phyloP scores from a whole-genome alignment of 2,797 vertebrate species.

The Natrix natrix region DNA sequence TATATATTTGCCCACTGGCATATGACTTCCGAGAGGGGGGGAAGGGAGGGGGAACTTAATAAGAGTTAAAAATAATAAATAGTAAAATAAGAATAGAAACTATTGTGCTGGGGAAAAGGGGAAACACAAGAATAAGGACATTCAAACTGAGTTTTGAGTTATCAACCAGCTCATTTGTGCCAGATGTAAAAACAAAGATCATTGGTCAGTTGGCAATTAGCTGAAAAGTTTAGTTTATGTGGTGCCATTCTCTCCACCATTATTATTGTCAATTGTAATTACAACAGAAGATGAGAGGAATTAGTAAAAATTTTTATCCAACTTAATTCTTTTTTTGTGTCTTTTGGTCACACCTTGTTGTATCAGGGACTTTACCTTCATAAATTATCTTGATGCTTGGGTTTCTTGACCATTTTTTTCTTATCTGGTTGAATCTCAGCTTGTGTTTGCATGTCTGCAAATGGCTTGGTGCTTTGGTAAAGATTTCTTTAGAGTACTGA shows the following conservation, averaged over 20 bases:
- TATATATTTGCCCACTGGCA: too few relatives aligned
- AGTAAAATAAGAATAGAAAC: too few relatives aligned
- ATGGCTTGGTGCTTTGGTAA: constrained; percentile 58
- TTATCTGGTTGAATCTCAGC: constrained; percentile 58
- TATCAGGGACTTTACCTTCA: constrained; percentile 75
- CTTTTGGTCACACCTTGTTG: constrained; percentile 78
- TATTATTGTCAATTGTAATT: constrained; percentile 82
- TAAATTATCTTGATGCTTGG: constrained; percentile 81
- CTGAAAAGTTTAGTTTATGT: constrained; percentile 51
- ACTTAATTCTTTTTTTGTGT: constrained; percentile 91
- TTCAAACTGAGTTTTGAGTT: constrained; percentile 22
- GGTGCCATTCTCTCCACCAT: constrained; percentile 60
- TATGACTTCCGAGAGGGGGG: too few relatives aligned
- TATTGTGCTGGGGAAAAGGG: too few relatives aligned
- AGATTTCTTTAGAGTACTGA: constrained; percentile 54
- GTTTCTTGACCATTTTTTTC: constrained; percentile 78
- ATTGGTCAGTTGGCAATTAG: constrained; percentile 52
- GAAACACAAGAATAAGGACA: background rate
- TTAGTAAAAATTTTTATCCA: constrained; percentile 68
- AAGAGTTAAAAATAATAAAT: too few relatives aligned
- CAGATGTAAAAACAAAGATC: constrained; percentile 59
- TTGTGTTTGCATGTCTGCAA: constrained; percentile 69
- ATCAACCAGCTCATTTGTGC: constrained; percentile 64
- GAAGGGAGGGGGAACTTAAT: too few relatives aligned
- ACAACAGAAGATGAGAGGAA: constrained; percentile 66